Conservation (phyloP, 1,140 invertebrate genomes). For the Harpegnathos saltator region DNA sequence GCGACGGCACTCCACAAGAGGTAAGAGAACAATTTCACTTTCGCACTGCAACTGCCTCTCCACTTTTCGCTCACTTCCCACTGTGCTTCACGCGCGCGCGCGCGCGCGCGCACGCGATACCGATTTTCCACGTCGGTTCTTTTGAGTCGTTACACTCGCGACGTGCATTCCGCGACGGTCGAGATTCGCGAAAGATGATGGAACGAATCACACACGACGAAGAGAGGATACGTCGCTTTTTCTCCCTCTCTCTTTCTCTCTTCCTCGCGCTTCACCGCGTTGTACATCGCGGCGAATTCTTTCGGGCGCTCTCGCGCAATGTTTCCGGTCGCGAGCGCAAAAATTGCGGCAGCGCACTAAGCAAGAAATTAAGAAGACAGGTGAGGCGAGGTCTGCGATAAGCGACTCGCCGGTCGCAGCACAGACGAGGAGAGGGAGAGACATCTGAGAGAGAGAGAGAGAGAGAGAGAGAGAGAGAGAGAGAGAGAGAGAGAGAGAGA, state of each 20-base stretch:
- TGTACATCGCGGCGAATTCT: neutral
- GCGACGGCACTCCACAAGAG: neutral
- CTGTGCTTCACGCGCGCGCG: neutral
- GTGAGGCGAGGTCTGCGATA: constrained; percentile 68
- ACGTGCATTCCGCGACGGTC: neutral
- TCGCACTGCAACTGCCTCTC: neutral
- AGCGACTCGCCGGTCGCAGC: constrained; percentile 35
- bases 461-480: no score
- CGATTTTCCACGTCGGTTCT: neutral
- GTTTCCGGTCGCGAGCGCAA: constrained; percentile 46
- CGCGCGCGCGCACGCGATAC: no score
- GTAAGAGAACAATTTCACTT: constrained; percentile 16
- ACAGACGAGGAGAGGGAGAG: no score
- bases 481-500: no score
- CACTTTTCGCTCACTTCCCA: neutral
- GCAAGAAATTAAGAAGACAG: constrained; percentile 75
- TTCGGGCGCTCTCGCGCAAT: neutral
- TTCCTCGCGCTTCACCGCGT: neutral
- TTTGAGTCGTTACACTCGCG: neutral
- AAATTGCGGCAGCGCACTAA: constrained; percentile 64
- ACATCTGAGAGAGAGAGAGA: no score
- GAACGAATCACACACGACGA: neutral
- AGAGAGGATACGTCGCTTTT: no score
- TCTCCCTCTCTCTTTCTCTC: no score
- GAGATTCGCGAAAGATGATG: constrained; percentile 4